Conservation (phyloP, 2,113 vertebrate species). For the Chamaetylas fuelleborni region DNA sequence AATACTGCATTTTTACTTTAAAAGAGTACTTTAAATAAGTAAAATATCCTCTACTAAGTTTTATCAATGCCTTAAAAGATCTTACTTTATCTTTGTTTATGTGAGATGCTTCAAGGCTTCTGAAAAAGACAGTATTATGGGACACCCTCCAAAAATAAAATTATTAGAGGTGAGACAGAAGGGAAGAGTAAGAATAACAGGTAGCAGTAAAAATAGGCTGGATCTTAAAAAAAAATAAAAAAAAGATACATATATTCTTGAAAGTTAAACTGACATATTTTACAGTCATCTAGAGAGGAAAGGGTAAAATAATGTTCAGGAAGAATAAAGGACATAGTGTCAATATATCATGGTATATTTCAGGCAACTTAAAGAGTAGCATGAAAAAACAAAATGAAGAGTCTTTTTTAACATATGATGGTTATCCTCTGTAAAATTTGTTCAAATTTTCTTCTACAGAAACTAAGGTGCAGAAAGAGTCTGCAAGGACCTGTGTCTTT, state of each 20-base stretch:
- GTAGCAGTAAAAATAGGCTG: not conserved
- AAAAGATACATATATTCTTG: not conserved
- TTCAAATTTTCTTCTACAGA: not conserved
- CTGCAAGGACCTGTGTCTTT: not conserved
- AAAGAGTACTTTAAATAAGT: not conserved
- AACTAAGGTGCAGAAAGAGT: not conserved
- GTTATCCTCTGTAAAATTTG: not conserved
- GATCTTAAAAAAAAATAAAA: not conserved
- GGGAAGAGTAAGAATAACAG: not conserved
- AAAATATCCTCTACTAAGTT: not conserved
- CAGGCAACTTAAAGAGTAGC: not conserved
- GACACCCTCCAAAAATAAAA: not conserved
- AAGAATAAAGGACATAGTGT: not conserved
- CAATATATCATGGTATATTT: not conserved
- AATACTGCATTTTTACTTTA: not conserved
- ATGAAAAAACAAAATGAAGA: not conserved
- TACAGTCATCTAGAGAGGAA: not conserved
- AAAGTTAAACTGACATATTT: not conserved
- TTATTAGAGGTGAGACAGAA: not conserved
- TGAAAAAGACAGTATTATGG: not conserved
- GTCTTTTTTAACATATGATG: rapidly evolving
- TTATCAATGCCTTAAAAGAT: not conserved
- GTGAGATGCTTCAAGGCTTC: not conserved
- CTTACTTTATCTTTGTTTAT: not conserved
- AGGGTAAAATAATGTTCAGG: not conserved